Evolutionary conservation across 1,140 invertebrate species (phyloP).

Genomic region (Drosophila tani): DNA sequence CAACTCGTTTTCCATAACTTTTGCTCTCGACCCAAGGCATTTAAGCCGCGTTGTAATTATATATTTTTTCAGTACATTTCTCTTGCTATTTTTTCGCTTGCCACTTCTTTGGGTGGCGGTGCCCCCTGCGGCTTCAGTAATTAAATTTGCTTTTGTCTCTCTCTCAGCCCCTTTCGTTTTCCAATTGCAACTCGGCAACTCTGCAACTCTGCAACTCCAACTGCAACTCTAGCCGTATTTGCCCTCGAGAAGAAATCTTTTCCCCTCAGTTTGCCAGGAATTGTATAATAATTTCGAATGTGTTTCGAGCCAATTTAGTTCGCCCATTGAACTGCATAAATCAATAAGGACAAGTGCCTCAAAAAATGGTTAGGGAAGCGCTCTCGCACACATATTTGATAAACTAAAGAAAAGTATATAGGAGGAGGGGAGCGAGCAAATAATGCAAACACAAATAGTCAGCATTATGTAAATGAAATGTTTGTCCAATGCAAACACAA

Average conservation of each 20-base stretch:
- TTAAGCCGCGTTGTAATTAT: conserved; percentile 75
- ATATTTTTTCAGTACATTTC: conserved; percentile 60
- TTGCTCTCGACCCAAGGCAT: conserved; percentile 66
- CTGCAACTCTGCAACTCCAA: neutral
- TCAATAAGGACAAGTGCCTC: conserved; percentile 55
- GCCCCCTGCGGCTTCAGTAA: conserved; percentile 52
- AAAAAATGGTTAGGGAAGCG: conserved; percentile 14
- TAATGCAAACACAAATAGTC: conserved; percentile 69
- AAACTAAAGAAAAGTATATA: conserved; percentile 28
- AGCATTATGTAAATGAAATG: conserved; percentile 82
- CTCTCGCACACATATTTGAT: conserved; percentile 46
- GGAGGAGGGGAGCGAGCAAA: conserved; percentile 37
- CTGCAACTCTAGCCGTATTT: neutral
- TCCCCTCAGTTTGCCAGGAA: conserved; percentile 12
- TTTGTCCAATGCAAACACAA: conserved; percentile 71
- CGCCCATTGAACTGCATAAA: conserved; percentile 52
- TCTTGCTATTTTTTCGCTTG: conserved; percentile 22
- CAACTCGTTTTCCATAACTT: conserved; percentile 69
- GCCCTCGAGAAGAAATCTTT: neutral
- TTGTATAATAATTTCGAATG: conserved; percentile 37
- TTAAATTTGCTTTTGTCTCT: conserved; percentile 66
- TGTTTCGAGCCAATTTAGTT: conserved; percentile 33
- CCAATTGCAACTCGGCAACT: conserved; percentile 7
- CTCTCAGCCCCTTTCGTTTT: conserved; percentile 7
- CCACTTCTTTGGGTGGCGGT: conserved; percentile 32